phyloP scores from a whole-genome alignment of 2,888 invertebrate species.

The Sinotaia quadrata region DNA sequence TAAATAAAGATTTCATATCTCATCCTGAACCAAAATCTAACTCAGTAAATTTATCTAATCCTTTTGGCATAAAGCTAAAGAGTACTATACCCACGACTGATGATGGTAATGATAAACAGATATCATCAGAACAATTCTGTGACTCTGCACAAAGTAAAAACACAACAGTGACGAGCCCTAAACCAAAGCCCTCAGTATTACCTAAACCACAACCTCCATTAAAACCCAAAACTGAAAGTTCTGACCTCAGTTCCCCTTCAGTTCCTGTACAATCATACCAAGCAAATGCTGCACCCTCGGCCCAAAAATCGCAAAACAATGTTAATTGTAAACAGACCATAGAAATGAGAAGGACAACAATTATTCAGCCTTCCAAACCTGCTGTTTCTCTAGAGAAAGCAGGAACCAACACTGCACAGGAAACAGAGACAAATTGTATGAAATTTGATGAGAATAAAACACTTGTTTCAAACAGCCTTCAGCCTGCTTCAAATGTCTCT shows the following conservation, averaged over 20 bases:
- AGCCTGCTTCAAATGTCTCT: not conserved
- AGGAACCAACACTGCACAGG: too few species aligned
- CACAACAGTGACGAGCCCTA: conserved; percentile 31
- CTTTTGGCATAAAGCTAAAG: conserved; percentile 40
- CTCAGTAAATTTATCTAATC: conserved; percentile 7
- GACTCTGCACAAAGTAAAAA: conserved; percentile 3
- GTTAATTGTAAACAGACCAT: not conserved
- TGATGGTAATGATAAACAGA: not conserved
- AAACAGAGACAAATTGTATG: not conserved
- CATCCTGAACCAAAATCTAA: not conserved
- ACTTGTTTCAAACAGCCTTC: not conserved
- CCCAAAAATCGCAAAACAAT: not conserved
- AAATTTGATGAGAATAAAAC: conserved; percentile 17
- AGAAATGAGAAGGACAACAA: conserved; percentile 47
- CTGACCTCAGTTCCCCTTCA: not conserved
- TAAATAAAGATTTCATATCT: conserved; percentile 22
- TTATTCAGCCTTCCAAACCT: conserved; percentile 38
- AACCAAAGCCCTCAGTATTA: conserved; percentile 42
- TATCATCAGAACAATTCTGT: conserved; percentile 22
- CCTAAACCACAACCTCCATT: conserved; percentile 41
- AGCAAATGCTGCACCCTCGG: not conserved
- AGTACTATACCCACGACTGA: conserved; percentile 32
- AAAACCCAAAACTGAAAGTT: conserved; percentile 14
- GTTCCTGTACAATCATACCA: not conserved
- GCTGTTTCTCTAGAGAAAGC: conserved; percentile 34